Percentiles rank a stretch among this genome's conserved stretches.
These are phyloP conservation scores for Ciconia stormi DNA, from an alignment of 2,113 vertebrate genomes.

Conservation along the genomic window DNA sequence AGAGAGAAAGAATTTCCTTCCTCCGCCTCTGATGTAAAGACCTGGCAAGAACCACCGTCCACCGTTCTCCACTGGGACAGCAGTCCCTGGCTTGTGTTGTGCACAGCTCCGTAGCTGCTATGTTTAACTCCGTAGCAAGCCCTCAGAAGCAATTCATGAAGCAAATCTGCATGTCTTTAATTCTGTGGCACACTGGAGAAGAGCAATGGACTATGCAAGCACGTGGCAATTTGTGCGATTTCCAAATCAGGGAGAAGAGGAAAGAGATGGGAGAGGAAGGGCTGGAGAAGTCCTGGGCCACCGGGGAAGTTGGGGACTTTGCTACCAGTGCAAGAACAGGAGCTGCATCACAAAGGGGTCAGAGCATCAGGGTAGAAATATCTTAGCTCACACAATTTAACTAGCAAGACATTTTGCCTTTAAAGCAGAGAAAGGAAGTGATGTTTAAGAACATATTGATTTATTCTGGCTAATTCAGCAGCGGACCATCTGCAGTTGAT, in stretches of 20 bases:
- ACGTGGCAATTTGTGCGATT: fast-evolving
- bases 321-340: not conserved
- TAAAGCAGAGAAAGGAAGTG: not conserved
- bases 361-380: not conserved
- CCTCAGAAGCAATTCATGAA: not conserved
- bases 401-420: not conserved
- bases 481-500: fast-evolving
- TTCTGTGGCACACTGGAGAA: not conserved
- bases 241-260: not conserved
- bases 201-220: not conserved
- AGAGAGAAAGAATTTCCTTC: not conserved
- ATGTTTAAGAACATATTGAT: not conserved
- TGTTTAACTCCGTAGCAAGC: fast-evolving
- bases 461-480: not conserved
- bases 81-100: not conserved
- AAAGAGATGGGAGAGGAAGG: not conserved
- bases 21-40: not conserved
- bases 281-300: not conserved
- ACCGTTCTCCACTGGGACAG: not conserved
- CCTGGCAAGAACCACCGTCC: not conserved
- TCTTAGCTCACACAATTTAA: not conserved
- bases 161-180: not conserved
- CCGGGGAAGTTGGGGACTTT: not conserved
- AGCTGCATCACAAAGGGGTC: not conserved
- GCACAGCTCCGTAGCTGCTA: fast-evolving